These are phyloP conservation scores for Cyphomyrus discorhynchus DNA, from an alignment of 2,113 vertebrate species.

Conservation along the genomic window DNA sequence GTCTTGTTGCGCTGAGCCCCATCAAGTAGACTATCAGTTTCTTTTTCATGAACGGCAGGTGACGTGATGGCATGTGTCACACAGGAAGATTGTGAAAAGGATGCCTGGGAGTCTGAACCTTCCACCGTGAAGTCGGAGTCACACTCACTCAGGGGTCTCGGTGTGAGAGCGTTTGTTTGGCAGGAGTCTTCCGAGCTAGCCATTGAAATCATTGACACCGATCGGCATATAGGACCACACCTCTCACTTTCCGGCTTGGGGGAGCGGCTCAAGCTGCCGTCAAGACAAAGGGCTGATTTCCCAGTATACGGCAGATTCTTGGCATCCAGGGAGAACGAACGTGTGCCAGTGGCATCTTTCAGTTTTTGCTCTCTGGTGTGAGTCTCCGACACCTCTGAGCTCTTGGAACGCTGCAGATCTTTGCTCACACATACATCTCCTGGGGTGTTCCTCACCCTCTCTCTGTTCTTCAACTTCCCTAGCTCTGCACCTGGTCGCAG, in stretches of 20 bases:
- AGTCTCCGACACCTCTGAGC: slow-evolving; percentile 76
- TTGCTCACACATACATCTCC: slow-evolving; percentile 68
- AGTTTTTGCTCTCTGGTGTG: slow-evolving; percentile 67
- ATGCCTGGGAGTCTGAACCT: slow-evolving; percentile 80
- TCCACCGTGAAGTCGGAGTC: slow-evolving; percentile 84
- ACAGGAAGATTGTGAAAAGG: slow-evolving; percentile 82
- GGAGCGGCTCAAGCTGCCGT: slow-evolving; percentile 73
- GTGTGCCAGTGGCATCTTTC: slow-evolving; percentile 70
- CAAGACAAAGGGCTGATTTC: slow-evolving; percentile 64
- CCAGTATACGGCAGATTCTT: slow-evolving; percentile 59
- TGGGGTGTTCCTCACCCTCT: slow-evolving; percentile 60
- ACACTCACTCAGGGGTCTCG: slow-evolving; percentile 69
- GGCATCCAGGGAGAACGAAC: slow-evolving; percentile 76
- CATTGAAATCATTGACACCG: slow-evolving; percentile 81
- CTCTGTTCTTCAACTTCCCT: slow-evolving; percentile 76
- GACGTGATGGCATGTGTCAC: slow-evolving; percentile 77
- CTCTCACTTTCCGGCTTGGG: slow-evolving; percentile 82
- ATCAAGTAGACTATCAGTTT: slow-evolving; percentile 68
- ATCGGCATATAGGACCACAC: slow-evolving; percentile 75
- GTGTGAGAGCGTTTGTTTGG: slow-evolving; percentile 73
- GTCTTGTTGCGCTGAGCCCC: slow-evolving; percentile 61
- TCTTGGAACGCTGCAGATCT: slow-evolving; percentile 82
- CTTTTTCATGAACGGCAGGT: slow-evolving; percentile 74
- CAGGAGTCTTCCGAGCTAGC: slow-evolving; percentile 92
- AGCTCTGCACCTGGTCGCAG: slow-evolving; percentile 73